Evolutionary conservation across 2,797 vertebrate species (phyloP), one percentile per base, ranked within the genome.

Genomic region (Gila robusta): DNA sequence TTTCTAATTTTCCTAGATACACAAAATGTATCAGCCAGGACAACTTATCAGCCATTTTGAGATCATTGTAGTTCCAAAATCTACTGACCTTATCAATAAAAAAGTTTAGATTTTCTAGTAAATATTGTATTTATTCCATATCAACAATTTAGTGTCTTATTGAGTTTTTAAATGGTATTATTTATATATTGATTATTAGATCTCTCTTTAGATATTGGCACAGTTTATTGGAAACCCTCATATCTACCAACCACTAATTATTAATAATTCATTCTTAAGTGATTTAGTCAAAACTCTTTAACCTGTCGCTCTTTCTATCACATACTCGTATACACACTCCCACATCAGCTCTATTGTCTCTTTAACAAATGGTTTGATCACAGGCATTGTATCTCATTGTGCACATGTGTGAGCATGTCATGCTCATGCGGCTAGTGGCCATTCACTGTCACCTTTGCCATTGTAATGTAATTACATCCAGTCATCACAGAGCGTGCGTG

Each of bases 371-470:
- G 59, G 6, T 74, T 71, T 83, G 14, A 44, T 52, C 81, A 47
- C 28, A 26, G 59, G 49, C 86, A 44, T 81, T 73, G 59, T 70
- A 32, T 72, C 28, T 79, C 54, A 71, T 70, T 87, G 64, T 87
- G 77, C 41, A 49, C 49, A 59, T 84, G 56, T 83, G 83, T 77
- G 85, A 81, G 80, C 4, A 41, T 89, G 69, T 88, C 83, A 82
- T 90, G 80, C 82, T 82, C 90, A 41, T 91, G 91, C 89, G 86
- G 87, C 85, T 89, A 91, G 90, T 92, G 92, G 91, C 88, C 85
- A 89, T 81, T 88, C 86, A 87, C 26, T 28, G 81, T 89, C 84
- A 86, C 81, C 74, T 62, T 82, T 76, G 16, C 37, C 89, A 79
- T 44, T 73, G 81, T 85, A 35, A 23, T 76, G 54, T 87, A 81